These are phyloP conservation scores for Alaudala cheleensis DNA, from an alignment of 2,113 vertebrate genomes.

Conservation along the genomic window DNA sequence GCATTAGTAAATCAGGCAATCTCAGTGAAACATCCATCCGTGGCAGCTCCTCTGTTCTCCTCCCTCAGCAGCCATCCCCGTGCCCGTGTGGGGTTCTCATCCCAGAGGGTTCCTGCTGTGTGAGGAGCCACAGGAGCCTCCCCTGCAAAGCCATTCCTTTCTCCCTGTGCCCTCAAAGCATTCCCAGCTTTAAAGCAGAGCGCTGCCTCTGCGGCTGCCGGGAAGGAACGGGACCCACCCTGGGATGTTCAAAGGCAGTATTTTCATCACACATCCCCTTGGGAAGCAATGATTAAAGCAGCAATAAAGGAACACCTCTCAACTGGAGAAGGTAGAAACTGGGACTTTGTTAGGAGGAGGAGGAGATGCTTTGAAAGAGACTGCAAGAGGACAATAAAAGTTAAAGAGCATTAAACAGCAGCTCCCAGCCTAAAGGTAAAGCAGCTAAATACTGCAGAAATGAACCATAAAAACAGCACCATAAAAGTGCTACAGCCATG, in stretches of 20 bases:
- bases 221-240: constrained; percentile 2
- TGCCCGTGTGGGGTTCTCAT: background rate
- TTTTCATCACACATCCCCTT: constrained; percentile 59
- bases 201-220: constrained; percentile 20
- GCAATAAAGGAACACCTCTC: constrained; percentile 62
- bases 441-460: constrained; percentile 55
- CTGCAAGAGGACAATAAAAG: constrained; percentile 72
- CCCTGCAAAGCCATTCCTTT: background rate
- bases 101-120: background rate
- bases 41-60: constrained; percentile 1
- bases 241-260: constrained; percentile 25
- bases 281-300: constrained; percentile 67
- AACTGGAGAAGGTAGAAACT: constrained; percentile 58
- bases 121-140: background rate
- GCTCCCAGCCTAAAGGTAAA: constrained; percentile 62
- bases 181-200: constrained; percentile 32
- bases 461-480: constrained; percentile 49
- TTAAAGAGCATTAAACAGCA: constrained; percentile 72
- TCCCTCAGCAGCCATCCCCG: background rate
- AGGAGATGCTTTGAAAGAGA: constrained; percentile 59
- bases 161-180: constrained; percentile 27
- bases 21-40: background rate
- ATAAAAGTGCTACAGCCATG: background rate
- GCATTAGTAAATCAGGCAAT: background rate
- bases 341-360: constrained; percentile 62